Evolutionary conservation across 2,888 invertebrate species (phyloP), one percentile per base, ranked within the genome.

Genomic region (Sphecodes monilicornis): DNA sequence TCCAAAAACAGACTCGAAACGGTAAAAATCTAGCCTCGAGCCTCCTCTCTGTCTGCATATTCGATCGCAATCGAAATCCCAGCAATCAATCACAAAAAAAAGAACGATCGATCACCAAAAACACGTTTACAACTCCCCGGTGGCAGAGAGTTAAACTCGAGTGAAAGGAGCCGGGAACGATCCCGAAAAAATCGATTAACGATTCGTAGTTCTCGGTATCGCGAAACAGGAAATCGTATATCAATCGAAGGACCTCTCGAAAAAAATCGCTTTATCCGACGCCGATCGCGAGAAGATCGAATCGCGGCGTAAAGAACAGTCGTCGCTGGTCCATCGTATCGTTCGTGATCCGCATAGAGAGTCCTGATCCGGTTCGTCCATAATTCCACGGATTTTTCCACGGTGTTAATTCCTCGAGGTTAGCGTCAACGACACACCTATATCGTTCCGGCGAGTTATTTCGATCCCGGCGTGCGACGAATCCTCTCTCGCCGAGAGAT

Each of bases 401-500:
- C 18, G 32, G 32, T 64, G 32, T 64, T 64, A 64, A 64, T 64
- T 64, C 64, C 64, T 32, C 32, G 64, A 6, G 32, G 64, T 64
- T 32, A 64, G 29, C 29, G 29, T 16, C 18, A 29, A 64, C 64
- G 64, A 32, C 29, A 64, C 32, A 16, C 29, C 64, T 29, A 60
- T 29, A 60, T 29, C 64, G 32, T 16, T 29, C 16, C 64, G 64
- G 32, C 32, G 64, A 64, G 64, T 32, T 32, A 29, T 64, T 36
- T 64, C 46, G 57, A 46, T 64, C 70, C 29, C n/a, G 69, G 13
- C 29, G 32, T 72, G 32, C 32, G 72, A 66, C 54, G 6, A 64
- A 64, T 77, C 60, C 69, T 29, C 50, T 60, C 43, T 46, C 32
- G 54, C 39, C 60, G 32, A 29, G 36, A 64, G 32, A 64, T 32